Percentiles rank a stretch among this genome's conserved stretches.
Evolutionary conservation across 2,113 vertebrate genomes (phyloP).

Genomic region (Salvator merianae): DNA sequence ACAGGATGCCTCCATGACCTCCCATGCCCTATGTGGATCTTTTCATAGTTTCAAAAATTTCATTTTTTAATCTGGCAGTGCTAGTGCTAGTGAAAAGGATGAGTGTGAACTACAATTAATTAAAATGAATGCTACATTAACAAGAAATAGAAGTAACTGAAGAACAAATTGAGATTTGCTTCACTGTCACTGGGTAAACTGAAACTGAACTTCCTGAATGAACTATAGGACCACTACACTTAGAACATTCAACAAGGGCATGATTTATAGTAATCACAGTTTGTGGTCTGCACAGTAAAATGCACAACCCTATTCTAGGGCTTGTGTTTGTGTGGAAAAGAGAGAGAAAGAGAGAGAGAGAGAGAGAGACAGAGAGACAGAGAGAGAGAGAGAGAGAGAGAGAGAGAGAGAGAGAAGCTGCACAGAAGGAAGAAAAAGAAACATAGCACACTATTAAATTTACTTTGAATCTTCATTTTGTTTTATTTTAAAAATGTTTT

Average conservation of each 20-base stretch:
- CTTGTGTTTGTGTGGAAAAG: neutral
- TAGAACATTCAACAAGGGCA: too few relatives aligned
- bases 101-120: too few relatives aligned
- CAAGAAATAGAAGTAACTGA: neutral
- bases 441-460: neutral
- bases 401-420: neutral
- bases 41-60: too few relatives aligned
- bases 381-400: too few relatives aligned
- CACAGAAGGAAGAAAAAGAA: neutral
- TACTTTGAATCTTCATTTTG: neutral
- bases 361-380: too few relatives aligned
- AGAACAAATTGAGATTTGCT: neutral
- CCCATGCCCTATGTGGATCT: too few relatives aligned
- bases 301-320: neutral
- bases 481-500: neutral
- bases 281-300: neutral
- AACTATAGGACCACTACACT: too few relatives aligned
- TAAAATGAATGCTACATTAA: neutral
- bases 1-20: too few relatives aligned
- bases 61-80: too few relatives aligned
- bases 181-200: neutral
- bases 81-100: too few relatives aligned
- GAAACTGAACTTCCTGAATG: too few relatives aligned
- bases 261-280: neutral
- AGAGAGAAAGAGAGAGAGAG: too few relatives aligned